Base-by-base conservation (phyloP, 2,888 invertebrate genomes). In the Endotricha flammealis region DNA sequence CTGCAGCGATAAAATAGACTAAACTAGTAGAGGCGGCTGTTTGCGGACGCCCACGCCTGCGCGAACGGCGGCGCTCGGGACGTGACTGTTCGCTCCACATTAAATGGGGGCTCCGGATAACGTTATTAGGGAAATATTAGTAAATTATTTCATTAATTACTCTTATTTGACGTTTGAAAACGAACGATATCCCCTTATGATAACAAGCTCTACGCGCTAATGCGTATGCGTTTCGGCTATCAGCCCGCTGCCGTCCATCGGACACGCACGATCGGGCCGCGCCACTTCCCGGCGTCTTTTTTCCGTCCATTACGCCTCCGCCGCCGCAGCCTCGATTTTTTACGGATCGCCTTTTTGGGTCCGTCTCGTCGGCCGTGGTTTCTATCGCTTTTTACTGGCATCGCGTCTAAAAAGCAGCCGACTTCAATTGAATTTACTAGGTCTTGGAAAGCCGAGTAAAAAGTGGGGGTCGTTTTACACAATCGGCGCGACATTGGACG, bases 211-310 rank as follows among this genome's bases (percentile, higher is more conserved):
- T n/a, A n/a, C n/a, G n/a, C n/a, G n/a, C n/a, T n/a, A n/a, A n/a
- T n/a, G n/a, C n/a, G n/a, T n/a, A n/a, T n/a, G n/a, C n/a, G n/a
- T n/a, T n/a, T n/a, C n/a, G n/a, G n/a, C n/a, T n/a, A n/a, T n/a
- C n/a, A n/a, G n/a, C n/a, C n/a, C n/a, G n/a, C n/a, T n/a, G n/a
- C 7, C 14, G 12, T 2, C 30, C 29, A 17, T 36, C 39, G 28
- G 48, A 36, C 50, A 48, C 53, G 54, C 55, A 48, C 50, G 48
- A 36, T 20, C 44, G 48, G 44, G 12, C 38, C n/a, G 43, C 24
- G 36, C 38, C 45, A 41, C 46, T 53, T 50, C 51, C 50, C 39
- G 31, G 33, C 42, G 23, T 29, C 42, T 50, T 46, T 45, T 45
- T 48, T 30, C n/a, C n/a, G 22, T 32, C 36, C 16, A 16, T 16